Conservation (phyloP, 2,888 invertebrate species). For the Synanthedon andrenaeformis region DNA sequence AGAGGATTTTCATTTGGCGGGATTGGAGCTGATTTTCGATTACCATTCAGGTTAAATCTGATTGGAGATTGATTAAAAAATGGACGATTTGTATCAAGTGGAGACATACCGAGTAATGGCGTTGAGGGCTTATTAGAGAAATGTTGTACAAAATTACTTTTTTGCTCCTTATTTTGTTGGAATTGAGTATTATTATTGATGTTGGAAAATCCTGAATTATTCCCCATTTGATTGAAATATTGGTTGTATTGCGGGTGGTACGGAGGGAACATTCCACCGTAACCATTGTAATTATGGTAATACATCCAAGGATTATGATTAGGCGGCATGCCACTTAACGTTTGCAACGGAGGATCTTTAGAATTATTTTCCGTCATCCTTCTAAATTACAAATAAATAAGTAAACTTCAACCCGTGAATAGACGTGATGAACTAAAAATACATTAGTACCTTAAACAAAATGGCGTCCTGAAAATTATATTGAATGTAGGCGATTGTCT, state of each 20-base stretch:
- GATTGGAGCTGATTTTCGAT: slow-evolving; percentile 48
- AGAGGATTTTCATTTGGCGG: slow-evolving; percentile 53
- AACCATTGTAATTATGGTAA: slow-evolving; percentile 51
- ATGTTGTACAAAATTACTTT: slow-evolving; percentile 30
- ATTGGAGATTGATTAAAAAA: slow-evolving; percentile 59
- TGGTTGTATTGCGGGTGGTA: slow-evolving; percentile 66
- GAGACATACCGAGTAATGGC: slow-evolving; percentile 53
- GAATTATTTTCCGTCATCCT: slow-evolving; percentile 50
- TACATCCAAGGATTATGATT: slow-evolving; percentile 60
- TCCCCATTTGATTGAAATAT: slow-evolving; percentile 56
- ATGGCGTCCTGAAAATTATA: slow-evolving; percentile 22
- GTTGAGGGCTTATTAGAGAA: slow-evolving; percentile 49
- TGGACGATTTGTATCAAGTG: slow-evolving; percentile 50
- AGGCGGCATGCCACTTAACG: slow-evolving; percentile 52
- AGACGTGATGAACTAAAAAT: too few relatives aligned
- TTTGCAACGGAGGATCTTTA: slow-evolving; percentile 60
- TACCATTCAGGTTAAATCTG: slow-evolving; percentile 56
- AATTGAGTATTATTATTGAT: slow-evolving; percentile 30
- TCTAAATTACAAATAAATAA: background rate
- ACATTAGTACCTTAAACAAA: slow-evolving; percentile 16
- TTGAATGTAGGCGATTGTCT: background rate
- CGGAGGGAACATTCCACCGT: slow-evolving; percentile 60
- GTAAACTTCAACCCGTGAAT: too few relatives aligned
- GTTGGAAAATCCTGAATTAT: slow-evolving; percentile 28
- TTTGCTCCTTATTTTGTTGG: slow-evolving; percentile 39